These are phyloP conservation scores for Gymnothorax reevesii DNA, from an alignment of 2,797 vertebrate genomes.

Conservation along the genomic window DNA sequence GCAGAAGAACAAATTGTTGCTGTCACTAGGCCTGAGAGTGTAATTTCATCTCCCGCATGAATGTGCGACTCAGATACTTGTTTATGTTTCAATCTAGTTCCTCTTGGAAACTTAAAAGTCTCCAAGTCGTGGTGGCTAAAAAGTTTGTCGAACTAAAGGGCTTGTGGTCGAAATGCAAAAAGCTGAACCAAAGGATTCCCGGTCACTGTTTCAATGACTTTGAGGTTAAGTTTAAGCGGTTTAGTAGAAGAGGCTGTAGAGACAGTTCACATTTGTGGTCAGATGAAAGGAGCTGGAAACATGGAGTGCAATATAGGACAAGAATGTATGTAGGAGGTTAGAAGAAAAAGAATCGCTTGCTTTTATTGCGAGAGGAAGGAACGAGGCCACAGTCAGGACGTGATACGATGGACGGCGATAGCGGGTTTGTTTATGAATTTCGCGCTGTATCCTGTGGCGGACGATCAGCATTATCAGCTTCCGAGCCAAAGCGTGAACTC, in stretches of 20 bases:
- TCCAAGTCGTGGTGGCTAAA: neutral
- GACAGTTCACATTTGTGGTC: neutral
- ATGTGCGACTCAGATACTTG: no score
- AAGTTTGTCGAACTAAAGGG: neutral
- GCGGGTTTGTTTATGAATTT: constrained; percentile 1
- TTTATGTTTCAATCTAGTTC: neutral
- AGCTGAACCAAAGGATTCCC: neutral
- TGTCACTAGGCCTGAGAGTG: neutral
- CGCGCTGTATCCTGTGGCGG: neutral
- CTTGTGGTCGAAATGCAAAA: neutral
- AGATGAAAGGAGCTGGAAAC: neutral
- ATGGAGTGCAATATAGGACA: neutral
- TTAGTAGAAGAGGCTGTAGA: neutral
- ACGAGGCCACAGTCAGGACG: neutral
- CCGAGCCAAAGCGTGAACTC: neutral
- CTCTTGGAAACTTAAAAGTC: neutral
- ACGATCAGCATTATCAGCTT: neutral
- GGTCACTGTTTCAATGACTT: neutral
- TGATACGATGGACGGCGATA: neutral
- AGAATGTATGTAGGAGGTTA: neutral
- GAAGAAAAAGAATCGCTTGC: neutral
- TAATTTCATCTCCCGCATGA: no score
- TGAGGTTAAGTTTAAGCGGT: neutral
- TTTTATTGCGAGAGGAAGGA: neutral
- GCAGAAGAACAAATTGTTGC: neutral